Evolutionary conservation across 2,797 vertebrate genomes (phyloP).

Genomic region (Columba guinea): DNA sequence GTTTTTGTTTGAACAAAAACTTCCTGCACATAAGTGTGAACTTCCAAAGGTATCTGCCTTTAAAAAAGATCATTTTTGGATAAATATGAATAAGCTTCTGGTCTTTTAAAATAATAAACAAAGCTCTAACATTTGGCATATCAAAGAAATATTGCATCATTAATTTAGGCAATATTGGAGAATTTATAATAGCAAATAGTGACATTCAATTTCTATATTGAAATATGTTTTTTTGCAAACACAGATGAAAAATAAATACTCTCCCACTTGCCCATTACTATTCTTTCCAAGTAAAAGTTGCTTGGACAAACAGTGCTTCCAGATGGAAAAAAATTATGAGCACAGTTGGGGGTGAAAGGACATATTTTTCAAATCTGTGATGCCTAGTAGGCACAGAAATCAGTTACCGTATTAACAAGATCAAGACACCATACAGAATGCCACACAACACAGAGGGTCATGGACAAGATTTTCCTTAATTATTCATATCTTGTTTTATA

Average conservation of each 20-base stretch:
- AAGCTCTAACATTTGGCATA: background rate
- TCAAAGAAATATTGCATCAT: background rate
- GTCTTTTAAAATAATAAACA: background rate
- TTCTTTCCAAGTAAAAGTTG: background rate
- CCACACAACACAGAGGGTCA: background rate
- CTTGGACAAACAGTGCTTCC: background rate
- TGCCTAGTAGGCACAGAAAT: background rate
- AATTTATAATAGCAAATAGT: background rate
- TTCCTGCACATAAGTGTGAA: background rate
- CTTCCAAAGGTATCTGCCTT: background rate
- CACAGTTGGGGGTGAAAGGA: background rate
- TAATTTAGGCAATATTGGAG: background rate
- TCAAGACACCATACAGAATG: background rate
- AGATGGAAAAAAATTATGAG: background rate
- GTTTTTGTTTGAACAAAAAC: background rate
- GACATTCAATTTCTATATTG: background rate
- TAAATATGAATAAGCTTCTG: background rate
- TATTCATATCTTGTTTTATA: background rate
- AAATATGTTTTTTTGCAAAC: background rate
- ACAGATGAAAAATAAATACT: background rate
- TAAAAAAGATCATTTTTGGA: background rate
- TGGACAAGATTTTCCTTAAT: background rate
- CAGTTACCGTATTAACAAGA: background rate
- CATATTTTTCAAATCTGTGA: background rate
- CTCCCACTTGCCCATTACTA: background rate